Evolutionary conservation across 1,140 invertebrate genomes (phyloP).

Genomic region (Eurosta solidaginis): DNA sequence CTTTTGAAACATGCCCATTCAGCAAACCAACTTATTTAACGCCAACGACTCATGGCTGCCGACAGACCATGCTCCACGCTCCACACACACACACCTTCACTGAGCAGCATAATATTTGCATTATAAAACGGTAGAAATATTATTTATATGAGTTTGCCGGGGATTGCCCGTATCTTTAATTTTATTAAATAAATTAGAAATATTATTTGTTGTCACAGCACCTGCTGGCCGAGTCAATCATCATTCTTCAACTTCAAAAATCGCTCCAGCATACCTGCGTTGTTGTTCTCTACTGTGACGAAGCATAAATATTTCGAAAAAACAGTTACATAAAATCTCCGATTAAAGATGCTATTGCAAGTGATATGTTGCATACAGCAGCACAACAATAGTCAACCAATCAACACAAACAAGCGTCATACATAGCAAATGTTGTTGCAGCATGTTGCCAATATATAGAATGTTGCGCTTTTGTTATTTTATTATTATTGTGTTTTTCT

Average conservation of each 20-base stretch:
- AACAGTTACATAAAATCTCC: slow-evolving; percentile 23
- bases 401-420: neutral
- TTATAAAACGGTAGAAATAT: neutral
- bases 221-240: too few relatives aligned
- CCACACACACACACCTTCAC: neutral
- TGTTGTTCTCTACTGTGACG: neutral
- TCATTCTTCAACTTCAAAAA: too few relatives aligned
- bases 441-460: neutral
- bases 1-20: neutral
- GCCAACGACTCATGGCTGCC: neutral
- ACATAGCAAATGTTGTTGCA: neutral
- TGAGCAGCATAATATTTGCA: neutral
- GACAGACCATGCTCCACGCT: neutral
- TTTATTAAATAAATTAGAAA: too few relatives aligned
- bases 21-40: neutral
- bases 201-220: neutral
- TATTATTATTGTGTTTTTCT: slow-evolving; percentile 4
- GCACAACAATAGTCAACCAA: neutral
- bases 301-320: slow-evolving; percentile 24
- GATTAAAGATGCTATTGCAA: neutral
- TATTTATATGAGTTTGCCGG: too few relatives aligned
- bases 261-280: neutral
- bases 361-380: neutral
- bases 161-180: too few relatives aligned
- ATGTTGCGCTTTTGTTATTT: neutral